Percentiles rank a stretch among this genome's conserved stretches.
Conservation (phyloP, 2,888 invertebrate genomes). For the Drosophila mayaguana region DNA sequence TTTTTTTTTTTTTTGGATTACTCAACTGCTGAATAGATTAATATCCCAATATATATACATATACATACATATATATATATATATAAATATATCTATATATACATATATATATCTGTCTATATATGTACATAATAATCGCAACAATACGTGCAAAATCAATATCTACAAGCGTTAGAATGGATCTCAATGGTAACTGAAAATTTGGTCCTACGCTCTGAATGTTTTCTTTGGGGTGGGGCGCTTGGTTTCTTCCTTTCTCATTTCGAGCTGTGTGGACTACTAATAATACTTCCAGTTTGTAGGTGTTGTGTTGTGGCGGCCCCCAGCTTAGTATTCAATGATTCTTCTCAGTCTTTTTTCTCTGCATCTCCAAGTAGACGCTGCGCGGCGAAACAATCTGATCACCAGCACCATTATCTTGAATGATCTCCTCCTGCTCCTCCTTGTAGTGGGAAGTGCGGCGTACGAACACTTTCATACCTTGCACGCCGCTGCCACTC, state of each 20-base stretch:
- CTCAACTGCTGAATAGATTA: conserved; percentile 21
- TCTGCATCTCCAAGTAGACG: conserved; percentile 42
- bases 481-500: conserved; percentile 7
- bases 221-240: not conserved
- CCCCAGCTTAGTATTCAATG: conserved; percentile 23
- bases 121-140: conserved; percentile 12
- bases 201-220: conserved; percentile 44
- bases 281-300: conserved; percentile 8
- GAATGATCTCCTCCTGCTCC: conserved; percentile 1
- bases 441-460: conserved; percentile 39
- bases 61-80: not conserved
- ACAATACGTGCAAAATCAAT: conserved; percentile 9
- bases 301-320: conserved; percentile 1
- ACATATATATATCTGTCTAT: not conserved
- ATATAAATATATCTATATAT: not conserved
- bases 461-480: conserved; percentile 55
- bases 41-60: conserved; percentile 1
- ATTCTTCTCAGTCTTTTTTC: conserved; percentile 31
- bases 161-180: conserved; percentile 14
- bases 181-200: conserved; percentile 51
- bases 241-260: not conserved
- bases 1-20: conserved; percentile 6
- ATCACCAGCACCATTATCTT: conserved; percentile 18
- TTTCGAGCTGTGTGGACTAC: conserved; percentile 16
- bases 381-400: conserved; percentile 52